phyloP scores from a whole-genome alignment of 2,113 vertebrate genomes.

The Xerus inauris region DNA sequence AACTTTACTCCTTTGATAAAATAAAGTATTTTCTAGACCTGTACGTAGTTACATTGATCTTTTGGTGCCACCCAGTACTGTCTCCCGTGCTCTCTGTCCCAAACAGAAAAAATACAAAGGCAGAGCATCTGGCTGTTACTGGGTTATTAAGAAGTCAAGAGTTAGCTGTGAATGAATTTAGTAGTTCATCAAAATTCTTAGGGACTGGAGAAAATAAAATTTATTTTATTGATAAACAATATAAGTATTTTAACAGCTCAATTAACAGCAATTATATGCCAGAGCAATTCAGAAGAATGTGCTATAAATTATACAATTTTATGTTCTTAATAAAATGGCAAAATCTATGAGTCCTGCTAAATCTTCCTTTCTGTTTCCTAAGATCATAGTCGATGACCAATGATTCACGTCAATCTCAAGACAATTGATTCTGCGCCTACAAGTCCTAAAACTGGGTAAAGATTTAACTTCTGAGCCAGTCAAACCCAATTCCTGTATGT shows the following conservation, averaged over 20 bases:
- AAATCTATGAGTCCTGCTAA: constrained; percentile 52
- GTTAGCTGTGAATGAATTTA: background rate
- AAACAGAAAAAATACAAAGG: background rate
- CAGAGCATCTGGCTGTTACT: background rate
- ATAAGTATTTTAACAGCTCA: constrained; percentile 51
- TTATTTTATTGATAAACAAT: constrained; percentile 68
- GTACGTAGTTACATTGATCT: background rate
- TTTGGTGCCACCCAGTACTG: background rate
- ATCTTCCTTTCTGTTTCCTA: constrained; percentile 21
- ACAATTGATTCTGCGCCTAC: background rate
- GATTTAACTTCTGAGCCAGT: background rate
- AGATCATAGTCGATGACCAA: background rate
- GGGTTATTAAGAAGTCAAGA: background rate
- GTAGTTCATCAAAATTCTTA: background rate
- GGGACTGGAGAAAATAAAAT: background rate
- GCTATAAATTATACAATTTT: constrained; percentile 56
- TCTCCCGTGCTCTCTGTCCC: background rate
- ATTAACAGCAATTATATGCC: constrained; percentile 52
- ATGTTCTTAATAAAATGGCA: constrained; percentile 60
- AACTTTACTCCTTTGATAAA: background rate
- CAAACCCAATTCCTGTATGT: background rate
- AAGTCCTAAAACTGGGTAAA: background rate
- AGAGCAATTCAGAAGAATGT: constrained; percentile 45
- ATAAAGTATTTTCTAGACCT: background rate
- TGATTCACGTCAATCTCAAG: background rate